These are phyloP conservation scores for Alaudala cheleensis DNA, from an alignment of 2,113 vertebrate species.

Conservation along the genomic window DNA sequence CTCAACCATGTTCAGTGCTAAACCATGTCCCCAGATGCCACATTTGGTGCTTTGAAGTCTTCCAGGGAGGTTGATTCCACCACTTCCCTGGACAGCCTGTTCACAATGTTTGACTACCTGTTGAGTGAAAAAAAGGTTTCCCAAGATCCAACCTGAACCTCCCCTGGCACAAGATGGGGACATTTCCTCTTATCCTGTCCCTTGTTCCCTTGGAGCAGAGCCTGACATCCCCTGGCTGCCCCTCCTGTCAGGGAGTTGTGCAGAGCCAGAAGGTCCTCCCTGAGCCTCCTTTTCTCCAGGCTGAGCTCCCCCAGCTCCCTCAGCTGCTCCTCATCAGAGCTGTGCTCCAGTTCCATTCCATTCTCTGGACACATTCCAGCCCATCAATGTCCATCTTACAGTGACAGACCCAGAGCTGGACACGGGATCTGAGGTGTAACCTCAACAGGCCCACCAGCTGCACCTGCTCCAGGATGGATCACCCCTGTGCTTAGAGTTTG, in stretches of 20 bases:
- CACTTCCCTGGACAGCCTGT: neutral
- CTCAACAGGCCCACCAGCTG: neutral
- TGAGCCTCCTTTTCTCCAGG: neutral
- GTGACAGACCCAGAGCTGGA: neutral
- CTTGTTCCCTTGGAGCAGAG: neutral
- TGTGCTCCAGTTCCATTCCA: neutral
- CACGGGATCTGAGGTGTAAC: fast-evolving
- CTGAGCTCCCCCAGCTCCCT: neutral
- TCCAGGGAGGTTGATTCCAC: neutral
- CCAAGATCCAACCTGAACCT: neutral
- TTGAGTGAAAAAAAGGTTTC: neutral
- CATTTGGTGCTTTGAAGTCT: neutral
- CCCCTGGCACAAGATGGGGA: neutral
- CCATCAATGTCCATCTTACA: neutral
- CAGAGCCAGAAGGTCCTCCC: neutral
- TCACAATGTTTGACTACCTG: neutral
- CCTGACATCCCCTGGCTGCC: fast-evolving
- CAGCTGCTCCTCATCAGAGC: neutral
- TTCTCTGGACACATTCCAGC: neutral
- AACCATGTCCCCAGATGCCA: neutral
- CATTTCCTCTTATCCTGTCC: fast-evolving
- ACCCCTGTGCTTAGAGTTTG: neutral
- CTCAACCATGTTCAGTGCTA: neutral
- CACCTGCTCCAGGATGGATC: neutral
- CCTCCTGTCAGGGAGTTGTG: neutral